These are phyloP conservation scores for Esox lucius DNA, from an alignment of 2,797 vertebrate genomes.

Conservation along the genomic window DNA sequence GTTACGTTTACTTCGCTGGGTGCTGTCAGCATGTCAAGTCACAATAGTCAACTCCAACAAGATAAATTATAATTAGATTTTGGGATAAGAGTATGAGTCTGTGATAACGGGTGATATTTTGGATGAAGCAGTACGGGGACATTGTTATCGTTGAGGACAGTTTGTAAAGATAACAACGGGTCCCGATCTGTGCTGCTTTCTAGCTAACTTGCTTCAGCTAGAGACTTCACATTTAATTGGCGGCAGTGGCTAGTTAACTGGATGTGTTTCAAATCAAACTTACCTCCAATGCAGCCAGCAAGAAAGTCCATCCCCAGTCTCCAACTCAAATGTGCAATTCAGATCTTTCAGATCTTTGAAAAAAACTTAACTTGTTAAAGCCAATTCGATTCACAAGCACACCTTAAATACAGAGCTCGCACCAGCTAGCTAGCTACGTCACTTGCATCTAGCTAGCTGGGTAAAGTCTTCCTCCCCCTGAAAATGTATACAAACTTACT, in stretches of 20 bases:
- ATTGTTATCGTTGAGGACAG: too few relatives aligned
- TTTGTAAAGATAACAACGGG: background rate
- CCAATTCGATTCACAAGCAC: background rate
- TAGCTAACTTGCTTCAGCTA: too few relatives aligned
- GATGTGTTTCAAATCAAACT: conserved; percentile 12
- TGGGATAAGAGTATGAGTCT: too few relatives aligned
- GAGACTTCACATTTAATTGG: too few relatives aligned
- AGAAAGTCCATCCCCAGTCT: conserved; percentile 73
- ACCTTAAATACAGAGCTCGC: background rate
- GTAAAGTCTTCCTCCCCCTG: background rate
- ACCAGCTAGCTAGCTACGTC: background rate
- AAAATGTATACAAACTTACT: background rate
- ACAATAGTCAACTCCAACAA: too few relatives aligned
- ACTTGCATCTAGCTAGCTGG: conserved; percentile 14
- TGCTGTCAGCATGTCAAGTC: too few relatives aligned
- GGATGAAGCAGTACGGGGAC: too few relatives aligned
- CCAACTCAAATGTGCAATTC: background rate
- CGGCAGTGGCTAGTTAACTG: background rate
- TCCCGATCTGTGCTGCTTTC: too few relatives aligned
- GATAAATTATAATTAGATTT: too few relatives aligned
- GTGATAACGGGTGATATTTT: too few relatives aligned
- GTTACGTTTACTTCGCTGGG: too few relatives aligned
- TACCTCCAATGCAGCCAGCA: conserved; percentile 80
- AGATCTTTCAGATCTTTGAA: background rate
- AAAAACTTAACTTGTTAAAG: background rate